Base-by-base conservation (phyloP, 2,888 invertebrate species). In the Heliconius ismenius region DNA sequence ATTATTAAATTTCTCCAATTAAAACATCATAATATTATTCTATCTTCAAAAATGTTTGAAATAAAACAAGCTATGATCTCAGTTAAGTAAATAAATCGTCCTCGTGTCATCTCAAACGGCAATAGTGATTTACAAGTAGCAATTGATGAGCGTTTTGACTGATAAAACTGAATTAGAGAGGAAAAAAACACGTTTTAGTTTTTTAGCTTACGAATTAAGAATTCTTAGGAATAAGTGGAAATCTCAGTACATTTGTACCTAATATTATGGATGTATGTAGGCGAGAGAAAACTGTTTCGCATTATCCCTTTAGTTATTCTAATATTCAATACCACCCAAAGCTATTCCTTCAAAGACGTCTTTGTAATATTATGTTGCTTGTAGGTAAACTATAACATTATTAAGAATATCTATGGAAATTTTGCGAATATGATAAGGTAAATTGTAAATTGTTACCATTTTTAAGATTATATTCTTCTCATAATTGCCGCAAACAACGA, bases 151-250 rank as follows among this genome's bases (percentile, higher is more conserved):
- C 78, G 76, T 79, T 54, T 81, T 79, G 79, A 81, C 79, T 77
- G 81, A 81, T 81, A 81, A 81, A 79, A 77, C 75, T 68, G 62
- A 79, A 79, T 73, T 79, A 54, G 78, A 78, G 75, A 76, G 67
- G 63, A 69, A 67, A 76, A 77, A 78, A 78, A 68, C 78, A 78
- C 78, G 79, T 77, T 77, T 75, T 70, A 73, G 69, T 75, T 28
- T 28, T 28, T 28, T 28, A 28, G 28, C 2, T 28, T 28, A 28
- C 28, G 75, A 79, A 79, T 77, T 65, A 75, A 75, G 78, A 77
- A 77, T 68, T 68, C 74, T 74, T 73, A 63, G 73, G 75, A 70
- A 74, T n/a, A 69, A 62, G 60, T 72, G 78, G 75, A 78, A 78
- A 77, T 75, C 49, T 65, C 68, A 49, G 21, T 15, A 21, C 60